Percentiles rank a stretch among this genome's conserved stretches.
Conservation (phyloP, 2,113 vertebrate genomes). For the Ovis canadensis region DNA sequence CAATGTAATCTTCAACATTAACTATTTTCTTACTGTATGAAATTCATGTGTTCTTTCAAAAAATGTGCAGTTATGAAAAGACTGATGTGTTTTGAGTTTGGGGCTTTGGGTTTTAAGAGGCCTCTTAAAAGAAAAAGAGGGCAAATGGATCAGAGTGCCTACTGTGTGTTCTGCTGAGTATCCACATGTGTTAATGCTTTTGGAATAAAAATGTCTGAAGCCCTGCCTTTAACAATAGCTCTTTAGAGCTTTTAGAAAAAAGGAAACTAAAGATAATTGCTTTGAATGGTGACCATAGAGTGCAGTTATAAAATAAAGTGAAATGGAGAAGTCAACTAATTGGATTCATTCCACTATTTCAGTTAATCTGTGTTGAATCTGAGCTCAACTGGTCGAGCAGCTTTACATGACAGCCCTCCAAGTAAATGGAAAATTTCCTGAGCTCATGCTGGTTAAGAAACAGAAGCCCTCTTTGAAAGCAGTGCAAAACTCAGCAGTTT, state of each 20-base stretch:
- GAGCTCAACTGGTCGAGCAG: constrained; percentile 43
- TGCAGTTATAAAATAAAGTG: constrained; percentile 28
- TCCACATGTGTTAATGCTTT: background rate
- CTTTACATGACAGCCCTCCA: constrained; percentile 46
- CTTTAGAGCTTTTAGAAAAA: background rate
- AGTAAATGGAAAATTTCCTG: constrained; percentile 58
- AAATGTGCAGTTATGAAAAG: background rate
- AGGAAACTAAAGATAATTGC: constrained; percentile 10
- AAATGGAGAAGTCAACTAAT: constrained; percentile 17
- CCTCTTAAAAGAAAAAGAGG: background rate
- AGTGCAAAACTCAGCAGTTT: constrained; percentile 50
- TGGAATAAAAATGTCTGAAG: background rate
- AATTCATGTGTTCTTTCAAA: background rate
- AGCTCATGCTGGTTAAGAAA: constrained; percentile 54
- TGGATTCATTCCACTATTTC: constrained; percentile 9
- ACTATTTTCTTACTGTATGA: constrained; percentile 27
- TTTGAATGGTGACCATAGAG: constrained; percentile 29
- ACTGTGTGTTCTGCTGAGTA: background rate
- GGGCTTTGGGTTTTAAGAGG: background rate
- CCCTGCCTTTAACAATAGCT: background rate
- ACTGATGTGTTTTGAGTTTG: constrained; percentile 26
- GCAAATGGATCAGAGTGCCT: background rate
- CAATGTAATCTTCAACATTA: background rate
- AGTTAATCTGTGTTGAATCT: constrained; percentile 30
- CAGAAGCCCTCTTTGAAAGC: constrained; percentile 58